phyloP scores from a whole-genome alignment of 1,140 invertebrate species.

The Drosophila tsacasi region DNA sequence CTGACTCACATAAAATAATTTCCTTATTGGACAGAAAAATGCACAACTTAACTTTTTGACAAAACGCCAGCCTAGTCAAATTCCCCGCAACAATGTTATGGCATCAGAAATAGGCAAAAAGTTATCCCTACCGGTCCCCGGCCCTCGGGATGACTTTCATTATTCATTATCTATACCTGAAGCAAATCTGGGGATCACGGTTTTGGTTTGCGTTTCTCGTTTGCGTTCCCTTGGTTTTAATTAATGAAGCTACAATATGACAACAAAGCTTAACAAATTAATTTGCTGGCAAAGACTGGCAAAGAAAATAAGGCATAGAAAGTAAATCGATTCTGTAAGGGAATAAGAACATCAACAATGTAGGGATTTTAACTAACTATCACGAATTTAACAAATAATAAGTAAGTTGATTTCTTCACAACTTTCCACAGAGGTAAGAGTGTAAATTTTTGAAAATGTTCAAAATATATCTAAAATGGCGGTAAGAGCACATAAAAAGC shows the following conservation, averaged over 20 bases:
- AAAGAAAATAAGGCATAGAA: neutral
- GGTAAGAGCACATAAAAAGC: neutral
- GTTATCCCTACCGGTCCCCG: conserved; percentile 4
- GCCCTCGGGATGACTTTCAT: conserved; percentile 52
- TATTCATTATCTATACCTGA: conserved; percentile 64
- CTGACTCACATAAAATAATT: conserved; percentile 62
- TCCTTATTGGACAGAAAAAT: conserved; percentile 57
- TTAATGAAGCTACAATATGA: conserved; percentile 62
- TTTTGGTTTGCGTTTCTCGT: conserved; percentile 31
- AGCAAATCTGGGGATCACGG: conserved; percentile 54
- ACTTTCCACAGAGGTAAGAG: rapidly evolving
- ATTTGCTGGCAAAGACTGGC: conserved; percentile 39
- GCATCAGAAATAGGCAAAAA: conserved; percentile 14
- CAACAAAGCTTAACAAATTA: conserved; percentile 62
- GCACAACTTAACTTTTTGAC: conserved; percentile 66
- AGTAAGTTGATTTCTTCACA: no score
- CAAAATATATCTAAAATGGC: neutral
- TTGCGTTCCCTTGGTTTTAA: conserved; percentile 49
- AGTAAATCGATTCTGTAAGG: neutral
- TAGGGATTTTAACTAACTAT: neutral
- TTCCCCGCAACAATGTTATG: neutral
- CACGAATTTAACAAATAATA: neutral
- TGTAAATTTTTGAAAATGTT: neutral
- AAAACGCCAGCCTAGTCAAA: conserved; percentile 30
- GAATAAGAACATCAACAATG: neutral